Conservation (phyloP, 2,113 vertebrate species). For the Bufo bufo region DNA sequence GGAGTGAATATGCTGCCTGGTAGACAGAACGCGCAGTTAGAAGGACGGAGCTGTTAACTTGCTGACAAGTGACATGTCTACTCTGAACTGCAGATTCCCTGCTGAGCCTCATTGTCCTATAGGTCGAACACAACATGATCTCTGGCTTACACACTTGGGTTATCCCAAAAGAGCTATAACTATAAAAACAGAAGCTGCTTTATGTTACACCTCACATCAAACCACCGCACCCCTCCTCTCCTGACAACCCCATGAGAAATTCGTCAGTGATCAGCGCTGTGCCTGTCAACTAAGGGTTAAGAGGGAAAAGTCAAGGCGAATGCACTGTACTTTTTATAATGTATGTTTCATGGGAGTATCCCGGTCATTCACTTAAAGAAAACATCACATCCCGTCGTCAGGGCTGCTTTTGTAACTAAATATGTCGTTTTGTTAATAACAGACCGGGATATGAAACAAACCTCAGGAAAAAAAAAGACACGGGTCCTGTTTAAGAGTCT, state of each 20-base stretch:
- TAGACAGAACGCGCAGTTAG: not conserved
- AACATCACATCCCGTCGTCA: constrained; percentile 5
- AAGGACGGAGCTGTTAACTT: not conserved
- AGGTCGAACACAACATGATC: constrained; percentile 20
- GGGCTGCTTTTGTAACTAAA: constrained; percentile 36
- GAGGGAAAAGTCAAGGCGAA: not conserved
- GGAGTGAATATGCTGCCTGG: not conserved
- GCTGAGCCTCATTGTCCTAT: constrained; percentile 20
- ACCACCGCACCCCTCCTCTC: not conserved
- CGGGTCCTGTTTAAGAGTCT: constrained; percentile 1
- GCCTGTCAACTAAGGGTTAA: not conserved
- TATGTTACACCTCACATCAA: constrained; percentile 14
- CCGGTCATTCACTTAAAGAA: constrained; percentile 26
- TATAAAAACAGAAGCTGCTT: constrained; percentile 35
- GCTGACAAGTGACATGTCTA: not conserved
- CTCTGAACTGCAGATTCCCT: not conserved
- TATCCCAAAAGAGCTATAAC: not conserved
- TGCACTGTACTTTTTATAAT: not conserved
- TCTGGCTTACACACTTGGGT: not conserved
- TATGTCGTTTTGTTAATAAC: constrained; percentile 46
- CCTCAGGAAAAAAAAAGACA: constrained; percentile 1
- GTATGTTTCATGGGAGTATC: constrained; percentile 15
- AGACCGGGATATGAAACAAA: constrained; percentile 16
- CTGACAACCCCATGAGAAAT: not conserved
- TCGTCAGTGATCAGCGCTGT: not conserved